phyloP scores from a whole-genome alignment of 2,888 invertebrate species.

The Ichneumoninae sp. region DNA sequence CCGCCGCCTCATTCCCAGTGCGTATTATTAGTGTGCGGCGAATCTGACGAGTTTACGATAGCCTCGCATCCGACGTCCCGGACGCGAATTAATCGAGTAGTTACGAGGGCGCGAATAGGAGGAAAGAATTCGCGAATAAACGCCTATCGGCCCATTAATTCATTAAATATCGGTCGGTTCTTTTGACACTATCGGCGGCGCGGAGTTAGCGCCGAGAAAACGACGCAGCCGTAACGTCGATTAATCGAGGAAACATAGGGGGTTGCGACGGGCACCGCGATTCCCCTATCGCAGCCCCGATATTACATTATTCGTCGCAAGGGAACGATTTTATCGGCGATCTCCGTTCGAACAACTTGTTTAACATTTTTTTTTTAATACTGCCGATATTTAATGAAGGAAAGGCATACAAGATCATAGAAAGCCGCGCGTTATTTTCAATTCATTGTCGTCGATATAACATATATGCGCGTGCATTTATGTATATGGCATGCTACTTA shows the following conservation, averaged over 20 bases:
- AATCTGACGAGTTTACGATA: conserved; percentile 64
- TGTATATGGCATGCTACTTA: neutral
- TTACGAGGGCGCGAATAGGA: conserved; percentile 53
- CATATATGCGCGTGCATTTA: conserved; percentile 4
- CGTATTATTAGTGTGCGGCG: conserved; percentile 46
- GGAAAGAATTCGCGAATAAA: conserved; percentile 48
- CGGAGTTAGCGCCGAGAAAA: conserved; percentile 54
- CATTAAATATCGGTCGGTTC: conserved; percentile 59
- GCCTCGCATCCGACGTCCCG: conserved; percentile 44
- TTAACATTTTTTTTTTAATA: conserved; percentile 2
- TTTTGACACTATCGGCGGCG: conserved; percentile 41
- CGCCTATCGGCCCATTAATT: conserved; percentile 60
- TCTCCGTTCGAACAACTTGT: conserved; percentile 2
- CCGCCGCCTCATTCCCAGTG: conserved; percentile 34
- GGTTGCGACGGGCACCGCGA: neutral
- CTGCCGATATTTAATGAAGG: conserved; percentile 36
- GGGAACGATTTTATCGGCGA: conserved; percentile 45
- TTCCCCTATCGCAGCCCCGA: neutral
- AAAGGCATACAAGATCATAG: conserved; percentile 24
- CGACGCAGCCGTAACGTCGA: conserved; percentile 52
- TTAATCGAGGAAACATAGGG: conserved; percentile 57
- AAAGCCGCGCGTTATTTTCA: conserved; percentile 31
- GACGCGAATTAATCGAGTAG: conserved; percentile 65
- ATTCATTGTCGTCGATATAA: conserved; percentile 30
- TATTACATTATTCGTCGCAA: conserved; percentile 47